Evolutionary conservation across 2,797 vertebrate genomes (phyloP), one percentile per base, ranked within the genome.

Genomic region (Huso huso): DNA sequence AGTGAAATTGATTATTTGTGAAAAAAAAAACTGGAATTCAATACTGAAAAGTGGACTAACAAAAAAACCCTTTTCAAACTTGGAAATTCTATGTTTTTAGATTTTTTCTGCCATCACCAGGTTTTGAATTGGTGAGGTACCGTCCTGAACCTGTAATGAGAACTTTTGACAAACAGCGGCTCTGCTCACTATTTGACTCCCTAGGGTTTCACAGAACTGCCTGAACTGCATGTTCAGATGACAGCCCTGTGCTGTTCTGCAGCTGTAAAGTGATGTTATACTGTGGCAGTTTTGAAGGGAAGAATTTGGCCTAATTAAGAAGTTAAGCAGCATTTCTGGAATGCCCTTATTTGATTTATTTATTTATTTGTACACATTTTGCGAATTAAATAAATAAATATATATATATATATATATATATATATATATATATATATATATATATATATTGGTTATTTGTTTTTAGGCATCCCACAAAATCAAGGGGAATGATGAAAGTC

Each of bases 191-290:
- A 64, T n/a, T 12, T 13, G 48, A 37, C 57, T 49, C 7, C 48
- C 64, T 70, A 49, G 64, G 59, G 62, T 63, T 69, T 55, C 62
- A 53, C 66, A 71, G 13, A 70, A 70, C 70, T 63, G 67, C 62
- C 66, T 70, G 13, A 70, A 70, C 70, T 63, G 67, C 64, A 9
- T 67, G 61, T 55, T 66, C 52, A 6, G 61, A 73, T 70, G 68
- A 66, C 68, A 65, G 49, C 63, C 63, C 50, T 61, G 49, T 65
- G 57, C 68, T 61, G 59, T 51, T 62, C 10, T 49, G 37, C n/a
- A 65, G 62, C 15, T 49, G 12, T 15, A 58, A 61, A 62, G 63
- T 7, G 18, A 52, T 49, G 12, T 15, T 6, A 37, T 4, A 37
- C 37, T 37, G 55, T 58, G 55, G 55, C 6, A 58, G 55, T n/a